These are phyloP conservation scores for Gobiocypris rarus DNA, from an alignment of 2,113 vertebrate genomes.

Conservation along the genomic window DNA sequence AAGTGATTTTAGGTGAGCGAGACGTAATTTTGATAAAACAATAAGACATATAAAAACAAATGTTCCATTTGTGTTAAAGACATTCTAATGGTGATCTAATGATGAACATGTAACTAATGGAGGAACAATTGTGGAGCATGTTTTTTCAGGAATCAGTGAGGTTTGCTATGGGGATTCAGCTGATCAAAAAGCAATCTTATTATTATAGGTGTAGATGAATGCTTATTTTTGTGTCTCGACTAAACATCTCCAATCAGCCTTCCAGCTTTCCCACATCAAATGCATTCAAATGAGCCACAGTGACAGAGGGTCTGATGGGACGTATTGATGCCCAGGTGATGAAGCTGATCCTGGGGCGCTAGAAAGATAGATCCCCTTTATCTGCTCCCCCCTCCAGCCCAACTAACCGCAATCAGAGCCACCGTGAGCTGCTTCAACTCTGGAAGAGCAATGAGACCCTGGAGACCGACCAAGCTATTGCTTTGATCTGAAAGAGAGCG, in stretches of 20 bases:
- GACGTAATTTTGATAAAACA: too few species aligned
- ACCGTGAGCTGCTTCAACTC: constrained; percentile 48
- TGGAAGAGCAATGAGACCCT: constrained; percentile 57
- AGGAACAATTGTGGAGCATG: not conserved
- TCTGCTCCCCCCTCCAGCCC: constrained; percentile 53
- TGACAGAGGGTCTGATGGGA: constrained; percentile 30
- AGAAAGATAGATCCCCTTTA: constrained; percentile 38
- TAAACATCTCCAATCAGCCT: constrained; percentile 1
- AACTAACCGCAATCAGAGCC: constrained; percentile 46
- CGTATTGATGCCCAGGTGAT: constrained; percentile 29
- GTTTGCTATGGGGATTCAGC: not conserved
- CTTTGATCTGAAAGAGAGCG: constrained; percentile 43
- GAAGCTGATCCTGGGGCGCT: constrained; percentile 37
- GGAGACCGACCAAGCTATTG: constrained; percentile 48
- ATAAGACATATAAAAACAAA: too few species aligned
- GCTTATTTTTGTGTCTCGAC: not conserved
- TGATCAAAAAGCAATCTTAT: not conserved
- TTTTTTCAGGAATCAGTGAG: not conserved
- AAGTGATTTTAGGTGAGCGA: too few species aligned
- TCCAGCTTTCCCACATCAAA: constrained; percentile 42
- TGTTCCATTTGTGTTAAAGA: too few species aligned
- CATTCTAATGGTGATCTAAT: too few species aligned
- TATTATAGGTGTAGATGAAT: not conserved
- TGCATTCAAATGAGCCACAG: constrained; percentile 48
- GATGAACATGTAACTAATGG: not conserved